These are phyloP conservation scores for Macrosiphum euphorbiae DNA, from an alignment of 2,888 invertebrate species.

Conservation along the genomic window DNA sequence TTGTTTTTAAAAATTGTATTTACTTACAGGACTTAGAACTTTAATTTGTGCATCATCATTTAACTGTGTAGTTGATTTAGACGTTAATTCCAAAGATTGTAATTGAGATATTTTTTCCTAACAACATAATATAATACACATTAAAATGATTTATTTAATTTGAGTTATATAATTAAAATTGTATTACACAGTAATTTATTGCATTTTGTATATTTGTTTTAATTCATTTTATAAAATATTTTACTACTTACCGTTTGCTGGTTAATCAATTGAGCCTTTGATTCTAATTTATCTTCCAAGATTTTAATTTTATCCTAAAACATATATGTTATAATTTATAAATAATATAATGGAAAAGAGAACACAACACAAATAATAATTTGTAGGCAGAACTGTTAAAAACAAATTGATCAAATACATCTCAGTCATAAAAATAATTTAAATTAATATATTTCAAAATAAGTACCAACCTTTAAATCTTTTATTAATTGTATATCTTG, in stretches of 20 bases:
- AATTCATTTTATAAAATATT: not conserved
- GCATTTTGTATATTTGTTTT: not conserved
- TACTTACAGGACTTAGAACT: slow-evolving; percentile 26
- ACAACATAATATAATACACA: slow-evolving; percentile 10
- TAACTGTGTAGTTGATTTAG: not conserved
- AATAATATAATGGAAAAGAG: not conserved
- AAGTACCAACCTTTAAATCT: slow-evolving; percentile 43
- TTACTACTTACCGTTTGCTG: slow-evolving; percentile 38
- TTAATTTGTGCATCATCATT: slow-evolving; percentile 23
- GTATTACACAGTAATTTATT: not conserved
- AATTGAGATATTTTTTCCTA: slow-evolving; percentile 37
- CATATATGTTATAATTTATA: not conserved
- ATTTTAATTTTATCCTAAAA: slow-evolving; percentile 30
- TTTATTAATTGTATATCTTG: slow-evolving; percentile 63
- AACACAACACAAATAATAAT: not conserved
- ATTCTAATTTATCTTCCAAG: slow-evolving; percentile 46
- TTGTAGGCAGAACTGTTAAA: not conserved
- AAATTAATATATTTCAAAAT: not conserved
- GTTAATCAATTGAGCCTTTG: not conserved
- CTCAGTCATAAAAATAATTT: not conserved
- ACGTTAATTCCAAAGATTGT: not conserved
- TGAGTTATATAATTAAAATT: not conserved
- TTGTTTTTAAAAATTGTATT: not conserved
- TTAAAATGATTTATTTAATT: not conserved
- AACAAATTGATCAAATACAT: not conserved